Evolutionary conservation across 2,113 vertebrate genomes (phyloP).

Genomic region (Manacus vitellinus): DNA sequence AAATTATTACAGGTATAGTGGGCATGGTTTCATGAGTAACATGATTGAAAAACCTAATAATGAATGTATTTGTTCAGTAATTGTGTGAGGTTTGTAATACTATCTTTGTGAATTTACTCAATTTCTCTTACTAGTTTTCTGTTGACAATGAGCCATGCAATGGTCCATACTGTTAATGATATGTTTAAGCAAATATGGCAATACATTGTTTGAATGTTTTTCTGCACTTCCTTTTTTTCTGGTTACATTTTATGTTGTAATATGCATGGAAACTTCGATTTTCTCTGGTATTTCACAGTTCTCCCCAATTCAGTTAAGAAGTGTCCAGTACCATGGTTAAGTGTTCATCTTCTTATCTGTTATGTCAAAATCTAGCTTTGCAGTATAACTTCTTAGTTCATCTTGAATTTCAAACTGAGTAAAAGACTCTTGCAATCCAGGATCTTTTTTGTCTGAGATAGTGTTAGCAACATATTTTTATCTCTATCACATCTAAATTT

Average conservation of each 20-base stretch:
- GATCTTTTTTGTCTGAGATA: neutral
- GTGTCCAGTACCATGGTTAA: neutral
- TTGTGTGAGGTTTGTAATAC: neutral
- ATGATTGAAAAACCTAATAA: neutral
- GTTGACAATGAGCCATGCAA: neutral
- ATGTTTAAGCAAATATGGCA: neutral
- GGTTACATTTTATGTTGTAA: neutral
- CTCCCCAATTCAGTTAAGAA: neutral
- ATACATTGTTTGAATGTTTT: neutral
- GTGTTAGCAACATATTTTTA: neutral
- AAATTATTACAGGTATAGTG: constrained; percentile 91
- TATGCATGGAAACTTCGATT: neutral
- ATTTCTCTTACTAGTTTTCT: neutral
- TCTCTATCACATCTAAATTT: neutral
- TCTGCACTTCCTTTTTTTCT: neutral
- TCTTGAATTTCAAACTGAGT: neutral
- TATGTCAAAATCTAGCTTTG: neutral
- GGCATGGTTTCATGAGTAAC: neutral
- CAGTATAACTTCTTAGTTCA: neutral
- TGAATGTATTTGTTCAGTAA: neutral
- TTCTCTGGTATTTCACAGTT: neutral
- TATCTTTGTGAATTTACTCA: neutral
- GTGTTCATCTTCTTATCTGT: neutral
- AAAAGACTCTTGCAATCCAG: neutral
- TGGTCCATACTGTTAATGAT: neutral